Evolutionary conservation across 2,113 vertebrate genomes (phyloP).

Genomic region (Cromileptes altivelis): DNA sequence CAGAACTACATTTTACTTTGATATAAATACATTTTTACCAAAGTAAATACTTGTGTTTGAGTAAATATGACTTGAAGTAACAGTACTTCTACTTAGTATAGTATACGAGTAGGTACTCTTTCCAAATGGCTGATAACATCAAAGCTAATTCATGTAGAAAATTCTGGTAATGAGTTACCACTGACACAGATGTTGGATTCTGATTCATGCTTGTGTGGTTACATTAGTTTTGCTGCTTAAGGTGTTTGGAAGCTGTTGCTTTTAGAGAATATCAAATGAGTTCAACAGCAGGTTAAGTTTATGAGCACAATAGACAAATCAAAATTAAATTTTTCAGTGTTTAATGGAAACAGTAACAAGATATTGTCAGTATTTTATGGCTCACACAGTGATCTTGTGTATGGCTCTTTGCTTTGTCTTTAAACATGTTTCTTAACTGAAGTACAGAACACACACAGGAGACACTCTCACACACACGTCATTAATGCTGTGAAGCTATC

Average conservation of each 20-base stretch:
- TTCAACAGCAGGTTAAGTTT: background rate
- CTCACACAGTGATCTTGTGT: background rate
- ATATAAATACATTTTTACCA: background rate
- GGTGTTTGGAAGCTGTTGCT: background rate
- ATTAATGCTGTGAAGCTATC: constrained; percentile 1
- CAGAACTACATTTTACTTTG: background rate
- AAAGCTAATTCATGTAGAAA: background rate
- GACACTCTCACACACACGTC: constrained; percentile 10
- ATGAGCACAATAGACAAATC: background rate
- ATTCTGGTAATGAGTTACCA: background rate
- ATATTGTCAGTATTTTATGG: background rate
- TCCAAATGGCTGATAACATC: background rate
- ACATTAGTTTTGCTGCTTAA: background rate
- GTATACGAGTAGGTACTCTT: background rate
- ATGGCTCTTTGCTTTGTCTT: background rate
- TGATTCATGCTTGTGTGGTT: background rate
- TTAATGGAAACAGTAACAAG: background rate
- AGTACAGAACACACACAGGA: background rate
- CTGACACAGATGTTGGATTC: background rate
- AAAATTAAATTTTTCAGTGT: background rate
- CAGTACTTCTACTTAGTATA: background rate
- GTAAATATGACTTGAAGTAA: background rate
- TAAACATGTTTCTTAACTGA: background rate
- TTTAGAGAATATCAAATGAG: background rate
- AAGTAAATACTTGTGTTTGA: background rate